Evolutionary conservation across 1,140 invertebrate genomes (phyloP).

Genomic region (Lordiphosa stackelbergi): DNA sequence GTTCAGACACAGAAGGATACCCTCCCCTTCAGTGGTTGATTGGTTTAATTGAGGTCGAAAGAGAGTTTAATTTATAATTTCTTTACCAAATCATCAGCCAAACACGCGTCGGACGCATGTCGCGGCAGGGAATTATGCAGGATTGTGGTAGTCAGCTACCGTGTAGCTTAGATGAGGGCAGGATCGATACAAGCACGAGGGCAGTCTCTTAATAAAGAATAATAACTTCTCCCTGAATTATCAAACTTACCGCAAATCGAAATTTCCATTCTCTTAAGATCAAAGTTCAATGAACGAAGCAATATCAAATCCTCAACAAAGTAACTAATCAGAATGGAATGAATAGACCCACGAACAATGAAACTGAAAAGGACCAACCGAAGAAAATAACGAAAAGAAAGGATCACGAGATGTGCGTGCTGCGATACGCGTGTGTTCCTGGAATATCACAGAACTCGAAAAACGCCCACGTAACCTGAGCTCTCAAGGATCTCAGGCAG

Average conservation of each 20-base stretch:
- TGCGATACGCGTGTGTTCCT: conserved; percentile 70
- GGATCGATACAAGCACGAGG: too few species aligned
- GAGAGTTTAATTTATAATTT: conserved; percentile 34
- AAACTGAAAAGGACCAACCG: conserved; percentile 19
- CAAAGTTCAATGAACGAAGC: conserved; percentile 6
- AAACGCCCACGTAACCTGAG: conserved; percentile 46
- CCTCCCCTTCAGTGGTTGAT: conserved; percentile 19
- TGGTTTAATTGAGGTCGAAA: conserved; percentile 58
- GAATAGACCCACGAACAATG: conserved; percentile 18
- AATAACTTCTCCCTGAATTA: too few species aligned
- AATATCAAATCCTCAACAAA: not conserved
- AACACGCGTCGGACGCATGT: conserved; percentile 43
- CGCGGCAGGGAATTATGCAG: conserved; percentile 52
- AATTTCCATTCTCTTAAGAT: not conserved
- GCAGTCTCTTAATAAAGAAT: too few species aligned
- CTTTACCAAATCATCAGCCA: conserved; percentile 27
- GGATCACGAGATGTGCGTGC: conserved; percentile 59
- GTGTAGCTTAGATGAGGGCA: conserved; percentile 45
- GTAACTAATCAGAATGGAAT: conserved; percentile 18
- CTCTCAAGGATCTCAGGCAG: conserved; percentile 36
- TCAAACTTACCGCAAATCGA: too few species aligned
- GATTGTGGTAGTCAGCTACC: conserved; percentile 32
- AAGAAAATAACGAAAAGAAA: conserved; percentile 1
- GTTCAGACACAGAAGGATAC: conserved; percentile 35
- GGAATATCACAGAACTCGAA: conserved; percentile 44